These are phyloP conservation scores for Sinocyclocheilus rhinocerous DNA, from an alignment of 2,113 vertebrate species.

Conservation along the genomic window DNA sequence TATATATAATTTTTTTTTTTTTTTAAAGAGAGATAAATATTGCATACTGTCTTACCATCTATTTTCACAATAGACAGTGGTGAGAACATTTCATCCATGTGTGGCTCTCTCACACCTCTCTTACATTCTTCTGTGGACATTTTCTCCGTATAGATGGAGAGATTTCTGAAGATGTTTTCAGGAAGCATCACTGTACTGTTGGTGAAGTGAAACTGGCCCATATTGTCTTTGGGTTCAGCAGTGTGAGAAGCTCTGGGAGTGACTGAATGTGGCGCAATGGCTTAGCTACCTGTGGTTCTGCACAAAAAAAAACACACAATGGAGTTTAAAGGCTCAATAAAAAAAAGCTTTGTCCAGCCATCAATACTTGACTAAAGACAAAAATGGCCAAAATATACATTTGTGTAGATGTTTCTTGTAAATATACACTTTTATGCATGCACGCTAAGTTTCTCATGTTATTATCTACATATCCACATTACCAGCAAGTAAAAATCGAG, in stretches of 20 bases:
- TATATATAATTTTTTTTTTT: no score
- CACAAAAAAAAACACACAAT: neutral
- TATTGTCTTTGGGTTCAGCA: slow-evolving; percentile 3
- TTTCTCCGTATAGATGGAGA: slow-evolving; percentile 59
- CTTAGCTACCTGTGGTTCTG: slow-evolving; percentile 67
- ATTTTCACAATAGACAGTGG: slow-evolving; percentile 52
- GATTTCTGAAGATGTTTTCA: slow-evolving; percentile 21
- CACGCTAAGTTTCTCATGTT: no score
- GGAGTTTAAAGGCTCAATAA: neutral
- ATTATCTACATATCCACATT: neutral
- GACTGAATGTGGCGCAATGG: slow-evolving; percentile 47
- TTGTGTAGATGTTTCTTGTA: neutral
- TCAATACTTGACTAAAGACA: neutral
- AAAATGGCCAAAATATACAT: neutral
- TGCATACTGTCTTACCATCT: slow-evolving; percentile 57
- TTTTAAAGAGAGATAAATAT: neutral
- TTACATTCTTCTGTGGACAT: slow-evolving; percentile 1
- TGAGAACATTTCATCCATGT: slow-evolving; percentile 64
- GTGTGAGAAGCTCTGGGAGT: slow-evolving; percentile 62
- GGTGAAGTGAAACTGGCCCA: neutral
- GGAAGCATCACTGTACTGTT: neutral
- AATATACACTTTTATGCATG: no score
- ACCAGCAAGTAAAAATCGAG: slow-evolving; percentile 62
- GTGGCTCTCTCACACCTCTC: slow-evolving; percentile 12
- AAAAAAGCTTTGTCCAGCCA: neutral